These are phyloP conservation scores for Amphiura filiformis DNA, from an alignment of 35 echinoderm and acorn worm species.

Conservation along the genomic window DNA sequence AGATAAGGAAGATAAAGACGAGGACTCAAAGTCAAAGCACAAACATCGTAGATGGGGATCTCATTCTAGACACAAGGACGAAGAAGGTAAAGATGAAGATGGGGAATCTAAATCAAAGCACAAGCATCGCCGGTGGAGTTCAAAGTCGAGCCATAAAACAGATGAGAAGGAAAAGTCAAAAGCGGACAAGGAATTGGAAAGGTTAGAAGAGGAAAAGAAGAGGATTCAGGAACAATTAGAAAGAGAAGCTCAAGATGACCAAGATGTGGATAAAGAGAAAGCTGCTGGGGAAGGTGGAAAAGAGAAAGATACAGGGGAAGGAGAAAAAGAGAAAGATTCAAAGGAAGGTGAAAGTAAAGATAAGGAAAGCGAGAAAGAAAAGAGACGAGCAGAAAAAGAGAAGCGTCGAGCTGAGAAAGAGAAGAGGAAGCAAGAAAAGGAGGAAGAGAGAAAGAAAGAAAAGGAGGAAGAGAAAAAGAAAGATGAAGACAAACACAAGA, in stretches of 20 bases:
- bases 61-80: neutral
- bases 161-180: neutral
- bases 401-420: neutral
- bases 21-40: neutral
- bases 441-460: neutral
- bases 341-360: neutral
- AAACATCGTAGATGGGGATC: neutral
- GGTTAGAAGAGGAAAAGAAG: neutral
- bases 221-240: neutral
- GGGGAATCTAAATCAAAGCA: neutral
- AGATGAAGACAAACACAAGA: neutral
- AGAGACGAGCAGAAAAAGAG: neutral
- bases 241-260: neutral
- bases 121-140: neutral
- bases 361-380: neutral
- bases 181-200: neutral
- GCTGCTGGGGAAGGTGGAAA: neutral
- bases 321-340: neutral
- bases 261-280: neutral
- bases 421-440: neutral
- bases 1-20: neutral
- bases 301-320: neutral
- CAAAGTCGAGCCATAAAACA: neutral
- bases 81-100: neutral
- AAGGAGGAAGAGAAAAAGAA: conserved; percentile 6